Percentiles rank a stretch among this genome's conserved stretches.
Conservation (phyloP, 2,888 invertebrate species). For the Cryptocephalus moraei region DNA sequence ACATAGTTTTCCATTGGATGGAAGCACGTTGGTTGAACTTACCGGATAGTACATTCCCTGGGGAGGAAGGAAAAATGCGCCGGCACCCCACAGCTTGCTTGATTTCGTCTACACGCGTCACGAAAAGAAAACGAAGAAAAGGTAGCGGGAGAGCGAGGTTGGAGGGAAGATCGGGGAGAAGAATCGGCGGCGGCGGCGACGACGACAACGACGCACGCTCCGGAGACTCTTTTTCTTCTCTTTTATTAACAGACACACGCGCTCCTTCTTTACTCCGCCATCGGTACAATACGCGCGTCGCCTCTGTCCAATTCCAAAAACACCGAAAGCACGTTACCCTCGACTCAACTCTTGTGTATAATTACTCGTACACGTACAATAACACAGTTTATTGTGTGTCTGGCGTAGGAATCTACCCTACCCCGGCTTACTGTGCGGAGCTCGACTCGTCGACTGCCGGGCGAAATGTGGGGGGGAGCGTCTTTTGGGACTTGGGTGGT, state of each 20-base stretch:
- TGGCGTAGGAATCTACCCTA: constrained; percentile 6
- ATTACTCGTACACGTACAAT: neutral
- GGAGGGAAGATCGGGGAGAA: too few species aligned
- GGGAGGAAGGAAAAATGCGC: constrained; percentile 91
- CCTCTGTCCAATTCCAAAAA: too few species aligned
- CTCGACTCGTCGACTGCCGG: neutral
- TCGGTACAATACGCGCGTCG: too few species aligned
- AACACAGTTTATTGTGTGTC: neutral
- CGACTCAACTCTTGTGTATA: too few species aligned
- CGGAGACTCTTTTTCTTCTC: too few species aligned
- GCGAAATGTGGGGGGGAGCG: neutral
- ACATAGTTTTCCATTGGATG: too few species aligned
- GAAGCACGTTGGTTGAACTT: constrained; percentile 41
- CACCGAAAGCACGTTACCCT: too few species aligned
- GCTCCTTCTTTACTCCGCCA: too few species aligned
- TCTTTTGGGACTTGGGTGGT: constrained; percentile 2
- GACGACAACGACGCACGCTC: too few species aligned
- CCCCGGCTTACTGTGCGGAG: neutral
- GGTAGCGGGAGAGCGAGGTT: constrained; percentile 27
- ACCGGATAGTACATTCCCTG: constrained; percentile 96
- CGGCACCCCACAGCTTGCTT: constrained; percentile 96
- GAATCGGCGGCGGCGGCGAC: too few species aligned
- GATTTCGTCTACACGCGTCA: constrained; percentile 39
- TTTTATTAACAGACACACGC: too few species aligned
- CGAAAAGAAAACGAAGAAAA: constrained; percentile 36